Evolutionary conservation across 53 echinoderm and acorn worm genomes (phyloP).

Genomic region (Stichopus horrens): DNA sequence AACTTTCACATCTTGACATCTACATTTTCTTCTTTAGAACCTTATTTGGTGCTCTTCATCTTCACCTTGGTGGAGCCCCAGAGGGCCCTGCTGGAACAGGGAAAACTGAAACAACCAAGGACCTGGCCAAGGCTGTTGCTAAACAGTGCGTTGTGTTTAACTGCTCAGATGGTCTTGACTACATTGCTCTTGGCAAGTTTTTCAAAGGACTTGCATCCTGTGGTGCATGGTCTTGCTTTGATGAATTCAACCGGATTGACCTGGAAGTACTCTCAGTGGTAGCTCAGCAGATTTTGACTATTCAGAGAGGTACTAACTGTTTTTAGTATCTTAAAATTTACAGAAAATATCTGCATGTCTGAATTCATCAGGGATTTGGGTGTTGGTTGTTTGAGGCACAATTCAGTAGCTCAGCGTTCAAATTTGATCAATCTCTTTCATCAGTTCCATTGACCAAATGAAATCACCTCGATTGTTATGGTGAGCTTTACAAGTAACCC

Average conservation of each 20-base stretch:
- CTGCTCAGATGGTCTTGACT: slow-evolving; percentile 98
- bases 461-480: too few relatives aligned
- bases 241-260: slow-evolving; percentile 99
- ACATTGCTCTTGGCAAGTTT: slow-evolving; percentile 97
- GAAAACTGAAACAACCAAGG: slow-evolving; percentile 99
- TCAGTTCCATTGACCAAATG: too few relatives aligned
- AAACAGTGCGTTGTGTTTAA: slow-evolving; percentile 99
- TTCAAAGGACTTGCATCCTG: slow-evolving; percentile 99
- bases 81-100: slow-evolving; percentile 94
- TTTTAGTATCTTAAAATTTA: neutral
- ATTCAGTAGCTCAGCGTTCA: too few relatives aligned
- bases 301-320: slow-evolving; percentile 84
- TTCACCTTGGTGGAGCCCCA: slow-evolving; percentile 97
- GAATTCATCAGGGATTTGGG: too few relatives aligned
- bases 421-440: too few relatives aligned
- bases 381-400: too few relatives aligned
- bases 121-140: slow-evolving; percentile 98
- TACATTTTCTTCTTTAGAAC: slow-evolving; percentile 60
- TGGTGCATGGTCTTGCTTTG: slow-evolving; percentile 99
- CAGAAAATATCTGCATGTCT: neutral
- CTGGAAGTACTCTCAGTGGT: slow-evolving; percentile 98
- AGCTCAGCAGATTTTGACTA: slow-evolving; percentile 96
- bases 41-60: slow-evolving; percentile 90
- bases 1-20: neutral
- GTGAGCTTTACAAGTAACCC: too few relatives aligned